Evolutionary conservation across 2,113 vertebrate species (phyloP), one percentile per base, ranked within the genome.

Genomic region (Amia ocellicauda): DNA sequence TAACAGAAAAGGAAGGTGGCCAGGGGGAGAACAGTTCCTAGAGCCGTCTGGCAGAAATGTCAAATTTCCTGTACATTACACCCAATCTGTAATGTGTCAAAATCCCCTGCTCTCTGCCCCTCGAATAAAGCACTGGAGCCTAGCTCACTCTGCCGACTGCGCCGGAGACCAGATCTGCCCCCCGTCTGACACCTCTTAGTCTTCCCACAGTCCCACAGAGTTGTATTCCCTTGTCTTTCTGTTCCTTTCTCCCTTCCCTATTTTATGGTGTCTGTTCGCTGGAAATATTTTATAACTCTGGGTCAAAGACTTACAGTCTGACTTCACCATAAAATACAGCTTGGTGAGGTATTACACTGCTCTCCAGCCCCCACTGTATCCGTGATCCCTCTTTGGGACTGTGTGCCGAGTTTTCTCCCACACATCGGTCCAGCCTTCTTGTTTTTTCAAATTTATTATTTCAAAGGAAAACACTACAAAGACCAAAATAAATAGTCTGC

Each of bases 401-500:
- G 78, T 80, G 80, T 82, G 75, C 83, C 79, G 64, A 54, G 66
- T 70, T 85, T 90, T 89, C 90, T 94, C 92, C 93, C 92, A 94
- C 92, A 92, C 89, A 90, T 90, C 82, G 74, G 81, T 84, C 86
- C 88, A 86, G 87, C 76, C 85, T 83, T 66, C 50, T 56, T 81
- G 75, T 82, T 91, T 89, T 89, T 83, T 84, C 86, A n/a, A 87
- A 87, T 84, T 85, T 82, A 85, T 88, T 83, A 80, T 81, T 84
- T 80, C n/a, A 70, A 80, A 79, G 78, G 75, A 74, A 84, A 86
- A 82, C 69, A 78, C 60, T 70, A 77, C 66, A 67, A 73, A 69
- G 74, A 84, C 76, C 73, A 83, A 88, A 86, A 88, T 85, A 89
- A 86, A 90, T 84, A 83, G 20, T 16, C 47, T 57, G 69, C 60